Evolutionary conservation across 2,113 vertebrate species (phyloP).

Genomic region (Phrynosoma blainvillii): DNA sequence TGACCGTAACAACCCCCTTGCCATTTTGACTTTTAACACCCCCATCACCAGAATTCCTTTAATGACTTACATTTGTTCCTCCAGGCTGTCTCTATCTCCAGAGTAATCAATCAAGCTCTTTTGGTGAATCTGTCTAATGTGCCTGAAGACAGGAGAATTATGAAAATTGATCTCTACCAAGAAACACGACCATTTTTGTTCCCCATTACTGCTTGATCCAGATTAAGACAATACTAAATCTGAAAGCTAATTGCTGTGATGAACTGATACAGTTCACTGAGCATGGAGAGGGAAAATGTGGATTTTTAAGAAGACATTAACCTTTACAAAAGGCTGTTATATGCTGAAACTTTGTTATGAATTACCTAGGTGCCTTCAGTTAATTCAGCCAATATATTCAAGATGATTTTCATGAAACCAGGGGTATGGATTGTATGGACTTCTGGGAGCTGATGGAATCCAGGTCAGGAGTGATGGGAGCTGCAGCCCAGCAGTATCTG

Average conservation of each 20-base stretch:
- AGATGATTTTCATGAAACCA: background rate
- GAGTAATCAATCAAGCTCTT: conserved; percentile 4
- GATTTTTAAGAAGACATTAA: background rate
- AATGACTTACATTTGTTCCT: conserved; percentile 12
- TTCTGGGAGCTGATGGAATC: background rate
- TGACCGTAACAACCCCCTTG: background rate
- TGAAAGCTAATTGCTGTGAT: conserved; percentile 27
- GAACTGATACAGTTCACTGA: conserved; percentile 11
- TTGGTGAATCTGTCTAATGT: background rate
- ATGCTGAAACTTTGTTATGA: background rate
- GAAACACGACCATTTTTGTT: conserved; percentile 3
- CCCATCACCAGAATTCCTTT: background rate
- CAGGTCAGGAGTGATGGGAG: background rate
- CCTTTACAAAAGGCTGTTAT: background rate
- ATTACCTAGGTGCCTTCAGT: background rate
- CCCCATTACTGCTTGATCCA: conserved; percentile 2
- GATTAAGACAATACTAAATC: conserved; percentile 19
- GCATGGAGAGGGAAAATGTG: background rate
- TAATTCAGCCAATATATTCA: background rate
- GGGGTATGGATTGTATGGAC: background rate
- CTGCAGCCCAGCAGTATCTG: background rate
- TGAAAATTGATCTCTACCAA: background rate
- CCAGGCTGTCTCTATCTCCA: background rate
- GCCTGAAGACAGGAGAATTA: background rate
- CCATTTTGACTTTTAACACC: conserved; percentile 9